These are phyloP conservation scores for Ganaspis sp. DNA, from an alignment of 1,140 invertebrate genomes.

Conservation along the genomic window DNA sequence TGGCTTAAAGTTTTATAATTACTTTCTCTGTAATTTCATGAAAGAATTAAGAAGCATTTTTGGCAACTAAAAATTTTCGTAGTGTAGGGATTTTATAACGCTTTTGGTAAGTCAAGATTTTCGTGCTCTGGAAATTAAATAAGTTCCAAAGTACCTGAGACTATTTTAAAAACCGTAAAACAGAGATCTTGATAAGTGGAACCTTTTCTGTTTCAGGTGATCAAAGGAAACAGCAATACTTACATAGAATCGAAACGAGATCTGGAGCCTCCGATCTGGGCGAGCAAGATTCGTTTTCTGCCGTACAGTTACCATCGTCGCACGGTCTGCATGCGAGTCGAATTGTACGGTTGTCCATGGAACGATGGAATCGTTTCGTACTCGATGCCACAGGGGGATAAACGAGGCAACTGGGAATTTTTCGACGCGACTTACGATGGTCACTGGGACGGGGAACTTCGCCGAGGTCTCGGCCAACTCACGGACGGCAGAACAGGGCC, in stretches of 20 bases:
- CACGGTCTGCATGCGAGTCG: slow-evolving; percentile 92
- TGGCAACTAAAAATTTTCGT: too few relatives aligned
- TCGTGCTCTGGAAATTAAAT: too few relatives aligned
- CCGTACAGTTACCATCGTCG: slow-evolving; percentile 89
- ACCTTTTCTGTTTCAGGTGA: slow-evolving; percentile 78
- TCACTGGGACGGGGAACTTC: slow-evolving; percentile 82
- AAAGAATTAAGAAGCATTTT: too few relatives aligned
- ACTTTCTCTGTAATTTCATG: too few relatives aligned
- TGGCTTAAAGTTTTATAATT: neutral
- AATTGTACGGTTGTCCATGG: slow-evolving; percentile 87
- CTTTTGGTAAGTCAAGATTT: too few relatives aligned
- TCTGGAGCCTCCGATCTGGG: slow-evolving; percentile 87
- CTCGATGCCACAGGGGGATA: slow-evolving; percentile 83
- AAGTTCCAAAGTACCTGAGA: neutral
- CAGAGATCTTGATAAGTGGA: neutral
- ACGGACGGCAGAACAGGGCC: slow-evolving; percentile 85
- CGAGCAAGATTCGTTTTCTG: slow-evolving; percentile 86
- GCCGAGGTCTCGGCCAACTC: slow-evolving; percentile 90
- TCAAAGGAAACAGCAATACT: slow-evolving; percentile 89
- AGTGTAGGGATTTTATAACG: too few relatives aligned
- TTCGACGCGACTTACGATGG: slow-evolving; percentile 96
- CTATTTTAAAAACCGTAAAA: neutral
- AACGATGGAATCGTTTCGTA: slow-evolving; percentile 77
- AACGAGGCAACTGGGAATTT: slow-evolving; percentile 89
- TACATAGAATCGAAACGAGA: slow-evolving; percentile 86